Percentiles rank a stretch among this genome's conserved stretches.
Evolutionary conservation across 2,888 invertebrate species (phyloP).

Genomic region (Pyralis farinalis): DNA sequence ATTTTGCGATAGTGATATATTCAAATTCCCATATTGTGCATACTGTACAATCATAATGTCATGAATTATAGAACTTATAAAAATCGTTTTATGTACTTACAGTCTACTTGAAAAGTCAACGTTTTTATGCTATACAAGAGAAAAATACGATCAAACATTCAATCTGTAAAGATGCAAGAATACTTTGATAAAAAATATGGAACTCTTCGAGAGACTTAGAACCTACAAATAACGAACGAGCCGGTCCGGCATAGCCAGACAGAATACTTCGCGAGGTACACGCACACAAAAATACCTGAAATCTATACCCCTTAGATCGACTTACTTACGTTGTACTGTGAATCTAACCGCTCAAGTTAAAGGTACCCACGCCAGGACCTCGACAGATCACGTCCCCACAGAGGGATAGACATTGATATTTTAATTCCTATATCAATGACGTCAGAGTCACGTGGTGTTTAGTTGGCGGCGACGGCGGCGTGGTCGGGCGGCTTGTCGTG

Average conservation of each 20-base stretch:
- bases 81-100: neutral
- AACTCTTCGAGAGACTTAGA: constrained; percentile 24
- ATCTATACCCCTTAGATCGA: neutral
- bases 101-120: neutral
- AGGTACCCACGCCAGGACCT: neutral
- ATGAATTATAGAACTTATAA: too few relatives aligned
- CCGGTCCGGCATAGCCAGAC: neutral
- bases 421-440: constrained; percentile 2
- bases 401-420: constrained; percentile 7
- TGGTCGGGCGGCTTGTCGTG: constrained; percentile 50
- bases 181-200: constrained; percentile 29
- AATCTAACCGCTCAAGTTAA: too few relatives aligned
- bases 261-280: constrained; percentile 13
- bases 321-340: neutral
- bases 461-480: constrained; percentile 36
- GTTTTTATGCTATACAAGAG: neutral
- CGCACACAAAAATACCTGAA: constrained; percentile 11
- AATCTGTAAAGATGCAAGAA: constrained; percentile 27
- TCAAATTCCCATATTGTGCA: too few relatives aligned
- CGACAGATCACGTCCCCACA: neutral
- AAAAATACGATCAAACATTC: neutral
- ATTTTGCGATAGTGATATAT: neutral
- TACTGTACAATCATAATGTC: neutral
- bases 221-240: constrained; percentile 8
- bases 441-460: constrained; percentile 3